Evolutionary conservation across 2,113 vertebrate species (phyloP).

Genomic region (Otus sunia): DNA sequence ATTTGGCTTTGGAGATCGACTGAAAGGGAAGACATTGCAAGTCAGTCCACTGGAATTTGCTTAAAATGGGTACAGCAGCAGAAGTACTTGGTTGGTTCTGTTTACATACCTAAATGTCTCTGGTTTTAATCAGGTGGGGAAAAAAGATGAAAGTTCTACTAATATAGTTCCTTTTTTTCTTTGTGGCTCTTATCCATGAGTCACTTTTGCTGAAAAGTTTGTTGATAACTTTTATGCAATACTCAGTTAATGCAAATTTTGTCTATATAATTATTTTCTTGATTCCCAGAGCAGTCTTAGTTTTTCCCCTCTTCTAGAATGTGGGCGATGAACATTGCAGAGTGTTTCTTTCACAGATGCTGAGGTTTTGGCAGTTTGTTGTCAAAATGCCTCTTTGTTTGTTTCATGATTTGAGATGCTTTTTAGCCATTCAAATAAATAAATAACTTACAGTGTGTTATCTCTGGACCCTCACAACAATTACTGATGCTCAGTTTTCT

Average conservation of each 20-base stretch:
- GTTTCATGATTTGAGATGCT: not conserved
- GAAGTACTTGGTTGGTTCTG: not conserved
- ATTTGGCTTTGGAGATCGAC: not conserved
- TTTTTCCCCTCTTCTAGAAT: not conserved
- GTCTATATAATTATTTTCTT: not conserved
- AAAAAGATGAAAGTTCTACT: not conserved
- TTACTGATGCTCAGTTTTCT: not conserved
- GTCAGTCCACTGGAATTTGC: slow-evolving; percentile 35
- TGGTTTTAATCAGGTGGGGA: not conserved
- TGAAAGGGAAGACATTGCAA: slow-evolving; percentile 13
- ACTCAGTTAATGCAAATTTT: not conserved
- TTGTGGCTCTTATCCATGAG: not conserved
- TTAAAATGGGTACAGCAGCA: slow-evolving; percentile 40
- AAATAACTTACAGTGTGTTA: not conserved
- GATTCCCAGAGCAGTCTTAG: not conserved
- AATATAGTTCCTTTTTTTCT: not conserved
- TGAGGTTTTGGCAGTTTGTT: not conserved
- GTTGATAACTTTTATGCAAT: not conserved
- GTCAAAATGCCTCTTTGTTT: not conserved
- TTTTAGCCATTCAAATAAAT: not conserved
- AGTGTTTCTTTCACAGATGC: not conserved
- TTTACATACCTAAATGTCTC: not conserved
- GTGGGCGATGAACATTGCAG: not conserved
- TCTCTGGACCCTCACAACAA: not conserved
- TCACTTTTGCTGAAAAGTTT: not conserved